Percentiles rank a stretch among this genome's conserved stretches.
phyloP scores from a whole-genome alignment of 2,888 invertebrate species.

The Chloroclystis v-ata region DNA sequence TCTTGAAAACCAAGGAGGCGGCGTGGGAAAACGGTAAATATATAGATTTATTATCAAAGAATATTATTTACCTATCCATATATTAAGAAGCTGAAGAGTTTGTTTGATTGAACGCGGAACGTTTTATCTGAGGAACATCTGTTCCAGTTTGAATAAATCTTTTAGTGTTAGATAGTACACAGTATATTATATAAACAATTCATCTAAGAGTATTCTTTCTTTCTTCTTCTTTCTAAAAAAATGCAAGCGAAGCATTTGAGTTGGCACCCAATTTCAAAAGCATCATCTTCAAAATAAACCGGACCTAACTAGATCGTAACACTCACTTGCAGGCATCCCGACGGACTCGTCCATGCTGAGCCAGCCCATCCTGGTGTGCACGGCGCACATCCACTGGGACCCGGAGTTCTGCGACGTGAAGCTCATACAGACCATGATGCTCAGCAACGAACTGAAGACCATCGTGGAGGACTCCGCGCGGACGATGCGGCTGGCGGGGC shows the following conservation, averaged over 20 bases:
- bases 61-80: too few relatives aligned
- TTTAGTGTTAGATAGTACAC: too few relatives aligned
- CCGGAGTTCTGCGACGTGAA: constrained; percentile 99
- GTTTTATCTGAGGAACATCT: too few relatives aligned
- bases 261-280: too few relatives aligned
- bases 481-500: constrained; percentile 84
- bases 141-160: too few relatives aligned
- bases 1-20: constrained; percentile 95
- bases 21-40: constrained; percentile 91
- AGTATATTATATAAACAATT: too few relatives aligned
- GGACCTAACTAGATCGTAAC: too few relatives aligned
- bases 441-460: constrained; percentile 93
- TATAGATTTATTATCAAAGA: neutral
- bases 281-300: too few relatives aligned
- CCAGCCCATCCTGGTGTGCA: constrained; percentile 95
- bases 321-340: constrained; percentile 79
- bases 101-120: neutral
- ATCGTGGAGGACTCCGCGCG: constrained; percentile 92
- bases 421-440: constrained; percentile 99
- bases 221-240: too few relatives aligned
- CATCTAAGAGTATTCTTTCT: too few relatives aligned
- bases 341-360: constrained; percentile 86
- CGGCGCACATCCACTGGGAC: constrained; percentile 99
- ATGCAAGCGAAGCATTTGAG: too few relatives aligned
- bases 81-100: neutral